phyloP scores from a whole-genome alignment of 2,113 vertebrate genomes.

The Cryptomyrus ogoouensis region DNA sequence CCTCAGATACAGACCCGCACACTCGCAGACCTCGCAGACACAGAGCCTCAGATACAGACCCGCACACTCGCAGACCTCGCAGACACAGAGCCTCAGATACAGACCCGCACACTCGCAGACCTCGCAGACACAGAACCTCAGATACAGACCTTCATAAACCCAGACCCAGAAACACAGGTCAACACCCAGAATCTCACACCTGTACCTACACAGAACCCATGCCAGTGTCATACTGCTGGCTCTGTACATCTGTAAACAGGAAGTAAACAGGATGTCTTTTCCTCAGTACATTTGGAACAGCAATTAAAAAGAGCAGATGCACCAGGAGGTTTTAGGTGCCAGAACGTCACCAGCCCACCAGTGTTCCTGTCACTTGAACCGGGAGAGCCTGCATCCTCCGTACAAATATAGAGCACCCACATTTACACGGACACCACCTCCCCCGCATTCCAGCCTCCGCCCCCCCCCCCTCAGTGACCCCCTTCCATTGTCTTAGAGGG shows the following conservation, averaged over 20 bases:
- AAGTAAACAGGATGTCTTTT: not conserved
- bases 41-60: not conserved
- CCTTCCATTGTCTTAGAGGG: conserved; percentile 7
- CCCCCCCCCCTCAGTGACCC: not conserved
- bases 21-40: too few relatives aligned
- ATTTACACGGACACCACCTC: not conserved
- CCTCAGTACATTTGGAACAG: not conserved
- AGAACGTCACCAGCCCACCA: not conserved
- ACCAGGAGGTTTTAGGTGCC: not conserved
- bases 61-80: not conserved
- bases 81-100: not conserved
- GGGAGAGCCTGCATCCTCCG: not conserved
- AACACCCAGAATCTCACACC: not conserved
- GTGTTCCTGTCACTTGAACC: not conserved
- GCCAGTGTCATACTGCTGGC: not conserved
- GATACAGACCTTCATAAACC: not conserved
- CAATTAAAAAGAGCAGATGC: not conserved
- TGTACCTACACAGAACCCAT: not conserved
- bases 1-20: not conserved
- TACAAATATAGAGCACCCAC: conserved; percentile 18
- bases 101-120: not conserved
- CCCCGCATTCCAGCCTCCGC: not conserved
- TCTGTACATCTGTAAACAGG: not conserved
- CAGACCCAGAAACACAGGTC: not conserved
- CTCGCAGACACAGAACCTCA: not conserved